These are phyloP conservation scores for Kryptolebias ocellatus DNA, from an alignment of 2,797 vertebrate genomes.

Conservation along the genomic window DNA sequence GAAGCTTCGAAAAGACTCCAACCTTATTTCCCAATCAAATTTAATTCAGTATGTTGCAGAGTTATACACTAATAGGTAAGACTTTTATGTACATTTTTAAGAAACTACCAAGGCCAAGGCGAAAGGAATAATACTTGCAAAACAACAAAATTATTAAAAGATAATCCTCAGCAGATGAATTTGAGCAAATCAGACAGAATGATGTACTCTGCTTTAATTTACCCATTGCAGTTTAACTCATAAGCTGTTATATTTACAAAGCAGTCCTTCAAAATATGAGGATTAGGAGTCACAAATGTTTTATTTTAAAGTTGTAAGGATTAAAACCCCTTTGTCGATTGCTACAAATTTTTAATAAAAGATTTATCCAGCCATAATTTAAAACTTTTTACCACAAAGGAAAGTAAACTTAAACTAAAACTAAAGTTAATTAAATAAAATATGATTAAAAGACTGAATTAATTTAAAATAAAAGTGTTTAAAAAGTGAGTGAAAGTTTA, in stretches of 20 bases:
- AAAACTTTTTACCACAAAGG: not conserved
- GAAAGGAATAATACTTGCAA: not conserved
- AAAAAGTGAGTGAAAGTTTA: no score
- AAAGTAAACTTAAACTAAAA: not conserved
- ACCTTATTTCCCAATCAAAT: not conserved
- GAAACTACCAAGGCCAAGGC: not conserved
- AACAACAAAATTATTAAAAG: not conserved
- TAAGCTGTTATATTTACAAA: not conserved
- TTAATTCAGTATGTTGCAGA: not conserved
- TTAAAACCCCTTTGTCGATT: constrained; percentile 1
- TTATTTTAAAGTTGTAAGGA: constrained; percentile 11
- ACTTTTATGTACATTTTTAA: not conserved
- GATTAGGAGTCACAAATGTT: constrained; percentile 17
- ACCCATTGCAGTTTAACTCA: not conserved
- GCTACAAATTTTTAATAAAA: constrained; percentile 2
- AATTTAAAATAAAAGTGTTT: not conserved
- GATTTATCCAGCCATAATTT: not conserved
- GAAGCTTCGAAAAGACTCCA: constrained; percentile 4
- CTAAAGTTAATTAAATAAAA: not conserved
- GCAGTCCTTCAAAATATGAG: not conserved
- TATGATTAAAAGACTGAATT: not conserved
- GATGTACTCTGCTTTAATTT: not conserved
- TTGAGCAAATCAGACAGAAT: constrained; percentile 3
- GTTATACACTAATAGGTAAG: no score
- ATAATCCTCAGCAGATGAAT: not conserved